Evolutionary conservation across 2,888 invertebrate genomes (phyloP), one percentile per base, ranked within the genome.

Genomic region (Sarcophaga carnaria): DNA sequence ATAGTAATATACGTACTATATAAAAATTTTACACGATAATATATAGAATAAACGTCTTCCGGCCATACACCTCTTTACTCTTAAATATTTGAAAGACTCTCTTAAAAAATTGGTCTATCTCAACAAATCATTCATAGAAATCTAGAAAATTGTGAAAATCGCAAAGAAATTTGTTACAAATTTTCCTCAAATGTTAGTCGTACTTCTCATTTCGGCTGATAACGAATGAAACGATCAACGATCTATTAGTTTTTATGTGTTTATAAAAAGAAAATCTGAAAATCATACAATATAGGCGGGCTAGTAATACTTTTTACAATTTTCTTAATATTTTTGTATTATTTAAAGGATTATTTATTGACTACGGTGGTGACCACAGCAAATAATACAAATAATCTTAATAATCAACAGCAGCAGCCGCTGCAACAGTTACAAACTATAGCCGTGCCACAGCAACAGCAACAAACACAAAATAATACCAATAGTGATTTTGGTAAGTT

Each of bases 341-440:
- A 88, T 86, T 87, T 89, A 70, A 93, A 93, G 93, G 92, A 93
- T 88, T 90, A 92, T 85, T 89, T 93, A 75, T 88, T 90, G 82
- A 91, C 89, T 67, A 89, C 90, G 47, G 90, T 90, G 49, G 89
- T 76, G 69, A 86, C 86, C 54, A 66, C 86, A 69, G 75, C 89
- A 64, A 88, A 81, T 76, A 85, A 78, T 85, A 88, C 60, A 81
- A 88, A 77, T 66, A 89, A 82, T 81, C 67, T 83, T 54, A 85
- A 79, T 77, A 87, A 79, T 49, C 88, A 83, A 79, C 87, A 76
- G 47, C 88, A 88, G 62, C 89, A 85, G 62, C 66, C 69, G n/a
- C 66, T 78, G 12, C 76, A 76, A 25, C 85, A 86, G 17, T 62
- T 72, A 27, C 84, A 83, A 74, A 74, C 72, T 22, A 62, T 89